Base-by-base conservation (phyloP, 2,797 vertebrate species). In the Manis pentadactyla region DNA sequence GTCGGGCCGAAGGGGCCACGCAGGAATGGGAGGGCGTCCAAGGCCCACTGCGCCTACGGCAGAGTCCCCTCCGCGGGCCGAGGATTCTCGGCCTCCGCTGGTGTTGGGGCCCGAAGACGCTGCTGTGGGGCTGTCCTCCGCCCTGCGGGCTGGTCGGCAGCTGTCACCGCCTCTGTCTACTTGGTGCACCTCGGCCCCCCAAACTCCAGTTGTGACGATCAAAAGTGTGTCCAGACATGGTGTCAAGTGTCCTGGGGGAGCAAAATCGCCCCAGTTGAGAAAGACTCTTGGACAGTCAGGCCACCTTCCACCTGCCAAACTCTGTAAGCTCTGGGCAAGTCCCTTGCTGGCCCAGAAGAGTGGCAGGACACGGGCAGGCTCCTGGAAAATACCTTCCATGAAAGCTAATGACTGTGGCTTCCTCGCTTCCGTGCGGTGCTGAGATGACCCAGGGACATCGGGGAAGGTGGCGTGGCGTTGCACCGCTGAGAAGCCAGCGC, bases 401-500 rank as follows among this genome's bases (percentile, higher is more conserved):
- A 84, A 97, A 98, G 95, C 96, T 97, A 97, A 95, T 63, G 77
- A 34, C 15, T 46, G 61, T 39, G 69, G 79, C 51, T 69, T 84
- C 49, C 59, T 29, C 10, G 66, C 83, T 55, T 57, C 64, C 59
- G 34, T 85, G 90, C 74, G 69, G 19, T 14, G 31, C 42, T 34
- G 1, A 9, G 31, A 15, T 77, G 46, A 46, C 11, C 12, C 46
- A 46, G 46, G 46, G 10, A 10, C 46, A 46, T 11, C 2, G 12
- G 46, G 46, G 46, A 12, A 10, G 46, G 46, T 46, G 46, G 46
- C 46, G 11, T 46, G 69, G 79, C 55, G 34, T 87, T 17, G 90
- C 86, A 82, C 77, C 89, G 7, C 81, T 75, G 81, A 73, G 42
- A 29, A 86, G 93, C 49, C 2, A 73, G 49, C 34, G 46, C 3